Evolutionary conservation across 2,113 vertebrate genomes (phyloP).

Genomic region (Channa maculata): DNA sequence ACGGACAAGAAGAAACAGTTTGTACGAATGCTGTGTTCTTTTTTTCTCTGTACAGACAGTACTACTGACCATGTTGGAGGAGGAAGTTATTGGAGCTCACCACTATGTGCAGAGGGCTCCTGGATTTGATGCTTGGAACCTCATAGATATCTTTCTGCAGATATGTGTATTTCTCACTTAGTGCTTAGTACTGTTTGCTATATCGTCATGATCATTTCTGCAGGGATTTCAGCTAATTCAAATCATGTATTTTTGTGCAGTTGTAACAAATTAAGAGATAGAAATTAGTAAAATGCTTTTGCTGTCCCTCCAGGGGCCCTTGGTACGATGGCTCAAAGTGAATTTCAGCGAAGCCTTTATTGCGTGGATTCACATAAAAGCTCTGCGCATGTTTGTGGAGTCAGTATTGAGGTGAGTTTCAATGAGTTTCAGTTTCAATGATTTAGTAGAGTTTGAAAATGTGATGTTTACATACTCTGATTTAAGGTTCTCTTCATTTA

Average conservation of each 20-base stretch:
- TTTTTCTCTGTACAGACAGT: neutral
- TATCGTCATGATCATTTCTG: too few relatives aligned
- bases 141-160: neutral
- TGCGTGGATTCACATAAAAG: conserved; percentile 99
- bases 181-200: too few relatives aligned
- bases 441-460: neutral
- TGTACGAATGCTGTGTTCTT: conserved; percentile 80
- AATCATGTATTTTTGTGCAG: too few relatives aligned
- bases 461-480: too few relatives aligned
- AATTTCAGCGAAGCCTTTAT: conserved; percentile 99
- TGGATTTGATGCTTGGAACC: neutral
- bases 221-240: too few relatives aligned
- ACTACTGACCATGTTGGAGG: neutral
- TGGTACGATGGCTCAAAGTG: conserved; percentile 99
- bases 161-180: too few relatives aligned
- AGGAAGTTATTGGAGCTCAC: neutral
- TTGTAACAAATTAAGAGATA: too few relatives aligned
- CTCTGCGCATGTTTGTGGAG: conserved; percentile 96
- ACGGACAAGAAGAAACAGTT: conserved; percentile 99
- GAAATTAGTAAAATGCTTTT: neutral
- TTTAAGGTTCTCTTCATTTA: neutral
- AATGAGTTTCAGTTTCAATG: neutral
- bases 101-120: neutral
- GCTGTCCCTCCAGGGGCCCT: conserved; percentile 87
- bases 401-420: conserved; percentile 92